phyloP scores from a whole-genome alignment of 2,888 invertebrate genomes.

The Vandiemenella viatica region DNA sequence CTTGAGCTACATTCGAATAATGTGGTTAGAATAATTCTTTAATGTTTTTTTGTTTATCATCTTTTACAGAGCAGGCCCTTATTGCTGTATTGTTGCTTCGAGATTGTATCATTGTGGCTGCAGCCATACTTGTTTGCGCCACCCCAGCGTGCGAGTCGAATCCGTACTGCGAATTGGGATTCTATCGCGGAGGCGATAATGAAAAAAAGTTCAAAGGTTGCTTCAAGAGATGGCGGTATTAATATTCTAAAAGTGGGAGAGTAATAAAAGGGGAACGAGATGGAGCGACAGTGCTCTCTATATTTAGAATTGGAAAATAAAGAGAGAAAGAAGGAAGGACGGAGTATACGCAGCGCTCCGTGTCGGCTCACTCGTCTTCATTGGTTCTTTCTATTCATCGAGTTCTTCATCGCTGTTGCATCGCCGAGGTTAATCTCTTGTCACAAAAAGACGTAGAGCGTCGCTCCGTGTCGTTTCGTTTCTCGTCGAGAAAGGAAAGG shows the following conservation, averaged over 20 bases:
- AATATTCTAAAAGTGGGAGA: constrained; percentile 12
- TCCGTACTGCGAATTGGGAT: too few relatives aligned
- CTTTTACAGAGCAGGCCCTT: too few relatives aligned
- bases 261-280: background rate
- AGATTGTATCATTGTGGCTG: too few relatives aligned
- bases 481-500: too few relatives aligned
- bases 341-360: background rate
- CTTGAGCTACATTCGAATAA: too few relatives aligned
- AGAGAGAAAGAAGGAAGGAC: background rate
- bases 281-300: background rate
- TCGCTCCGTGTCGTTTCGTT: background rate
- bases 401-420: constrained; percentile 1
- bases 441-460: constrained; percentile 1
- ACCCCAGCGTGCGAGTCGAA: too few relatives aligned
- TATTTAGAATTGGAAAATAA: background rate
- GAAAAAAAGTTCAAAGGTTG: constrained; percentile 3
- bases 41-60: too few relatives aligned
- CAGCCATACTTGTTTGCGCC: too few relatives aligned
- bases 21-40: too few relatives aligned
- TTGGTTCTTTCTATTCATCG: constrained; percentile 2
- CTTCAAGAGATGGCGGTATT: constrained; percentile 6
- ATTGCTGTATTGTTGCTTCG: too few relatives aligned
- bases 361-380: background rate
- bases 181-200: background rate
- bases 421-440: constrained; percentile 2